Conservation (phyloP, 2,888 invertebrate genomes). For the Eulithis testata region DNA sequence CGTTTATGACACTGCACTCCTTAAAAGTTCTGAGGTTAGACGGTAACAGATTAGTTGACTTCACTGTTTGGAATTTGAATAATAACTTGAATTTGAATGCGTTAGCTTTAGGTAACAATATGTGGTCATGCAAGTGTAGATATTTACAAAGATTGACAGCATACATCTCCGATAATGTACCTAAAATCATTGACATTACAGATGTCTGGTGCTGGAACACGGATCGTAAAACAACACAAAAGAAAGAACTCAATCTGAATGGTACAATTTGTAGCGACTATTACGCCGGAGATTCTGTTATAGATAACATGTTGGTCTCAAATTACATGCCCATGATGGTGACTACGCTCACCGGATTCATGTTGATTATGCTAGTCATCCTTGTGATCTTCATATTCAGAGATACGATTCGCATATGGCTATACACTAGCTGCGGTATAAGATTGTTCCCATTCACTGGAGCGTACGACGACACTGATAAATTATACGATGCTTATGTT, state of each 20-base stretch:
- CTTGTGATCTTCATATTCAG: constrained; percentile 93
- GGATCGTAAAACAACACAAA: constrained; percentile 87
- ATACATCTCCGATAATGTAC: constrained; percentile 91
- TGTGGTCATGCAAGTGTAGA: constrained; percentile 96
- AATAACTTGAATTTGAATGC: constrained; percentile 87
- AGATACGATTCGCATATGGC: constrained; percentile 93
- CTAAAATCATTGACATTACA: constrained; percentile 89
- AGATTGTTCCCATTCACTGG: constrained; percentile 90
- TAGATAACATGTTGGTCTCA: constrained; percentile 91
- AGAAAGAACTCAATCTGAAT: constrained; percentile 92
- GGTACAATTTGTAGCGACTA: constrained; percentile 94
- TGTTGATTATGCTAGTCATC: constrained; percentile 90
- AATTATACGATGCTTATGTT: constrained; percentile 96
- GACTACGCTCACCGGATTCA: constrained; percentile 89
- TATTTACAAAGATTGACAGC: constrained; percentile 92
- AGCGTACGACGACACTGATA: constrained; percentile 91
- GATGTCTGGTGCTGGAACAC: constrained; percentile 92
- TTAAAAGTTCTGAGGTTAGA: constrained; percentile 92
- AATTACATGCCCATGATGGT: constrained; percentile 94
- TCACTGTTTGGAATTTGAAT: constrained; percentile 90
- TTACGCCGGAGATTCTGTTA: constrained; percentile 91
- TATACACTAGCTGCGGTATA: constrained; percentile 93
- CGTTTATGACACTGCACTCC: constrained; percentile 90
- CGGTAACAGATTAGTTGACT: constrained; percentile 91
- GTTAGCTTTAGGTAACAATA: constrained; percentile 92